These are phyloP conservation scores for Sarcophaga subvicina DNA, from an alignment of 2,888 invertebrate species.

Conservation along the genomic window DNA sequence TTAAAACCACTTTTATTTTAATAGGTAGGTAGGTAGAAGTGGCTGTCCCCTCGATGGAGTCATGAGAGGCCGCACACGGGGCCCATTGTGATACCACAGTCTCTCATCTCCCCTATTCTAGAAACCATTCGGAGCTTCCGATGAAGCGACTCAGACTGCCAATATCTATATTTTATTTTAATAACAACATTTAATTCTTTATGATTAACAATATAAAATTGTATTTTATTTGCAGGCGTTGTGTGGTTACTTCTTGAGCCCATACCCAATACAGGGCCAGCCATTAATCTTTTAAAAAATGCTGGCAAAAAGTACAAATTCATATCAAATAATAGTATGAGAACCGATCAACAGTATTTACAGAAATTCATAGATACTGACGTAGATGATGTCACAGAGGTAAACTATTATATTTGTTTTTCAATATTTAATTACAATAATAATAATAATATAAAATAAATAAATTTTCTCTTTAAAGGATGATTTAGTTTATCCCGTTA, in stretches of 20 bases:
- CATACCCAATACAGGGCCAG: conserved; percentile 77
- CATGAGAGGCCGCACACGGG: too few relatives aligned
- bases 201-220: too few relatives aligned
- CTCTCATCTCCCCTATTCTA: too few relatives aligned
- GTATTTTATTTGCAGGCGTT: conserved; percentile 78
- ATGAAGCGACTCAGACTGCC: too few relatives aligned
- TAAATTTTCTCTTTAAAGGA: conserved; percentile 70
- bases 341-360: conserved; percentile 73
- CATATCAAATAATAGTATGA: conserved; percentile 79
- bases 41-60: too few relatives aligned
- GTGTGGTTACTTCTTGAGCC: conserved; percentile 77
- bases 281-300: conserved; percentile 76
- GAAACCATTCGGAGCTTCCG: too few relatives aligned
- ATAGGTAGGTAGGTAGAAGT: too few relatives aligned
- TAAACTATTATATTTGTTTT: conserved; percentile 63
- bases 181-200: too few relatives aligned
- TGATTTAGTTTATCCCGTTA: conserved; percentile 80
- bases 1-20: too few relatives aligned
- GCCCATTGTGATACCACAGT: too few relatives aligned
- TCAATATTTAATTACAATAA: background rate
- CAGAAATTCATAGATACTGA: conserved; percentile 72
- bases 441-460: background rate
- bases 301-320: conserved; percentile 79
- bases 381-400: conserved; percentile 71
- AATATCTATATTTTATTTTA: too few relatives aligned